Evolutionary conservation across 2,797 vertebrate genomes (phyloP).

Genomic region (Oryzias dopingdopingensis): DNA sequence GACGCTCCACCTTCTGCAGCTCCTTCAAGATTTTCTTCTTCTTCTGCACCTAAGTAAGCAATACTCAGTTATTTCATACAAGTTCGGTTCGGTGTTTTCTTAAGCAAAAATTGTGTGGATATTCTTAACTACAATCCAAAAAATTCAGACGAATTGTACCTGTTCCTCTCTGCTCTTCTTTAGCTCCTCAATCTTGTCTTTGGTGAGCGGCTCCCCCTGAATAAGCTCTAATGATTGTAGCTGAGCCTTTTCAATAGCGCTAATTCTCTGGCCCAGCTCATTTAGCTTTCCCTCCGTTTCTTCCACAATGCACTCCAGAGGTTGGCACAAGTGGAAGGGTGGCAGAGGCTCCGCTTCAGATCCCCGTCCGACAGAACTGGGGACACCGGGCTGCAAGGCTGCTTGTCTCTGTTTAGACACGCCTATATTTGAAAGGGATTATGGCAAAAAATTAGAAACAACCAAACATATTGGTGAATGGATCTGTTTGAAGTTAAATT

Average conservation of each 20-base stretch:
- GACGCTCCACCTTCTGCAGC: conserved; percentile 98
- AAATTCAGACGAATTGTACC: conserved; percentile 70
- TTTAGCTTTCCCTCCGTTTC: conserved; percentile 99
- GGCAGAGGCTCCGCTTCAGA: conserved; percentile 91
- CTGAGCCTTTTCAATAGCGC: conserved; percentile 96
- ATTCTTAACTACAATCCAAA: not conserved
- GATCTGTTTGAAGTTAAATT: not conserved
- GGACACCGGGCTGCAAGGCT: conserved; percentile 89
- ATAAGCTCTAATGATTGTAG: conserved; percentile 96
- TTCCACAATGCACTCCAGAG: conserved; percentile 99
- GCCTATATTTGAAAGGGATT: conserved; percentile 77
- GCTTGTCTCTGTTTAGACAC: conserved; percentile 94
- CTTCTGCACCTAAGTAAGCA: conserved; percentile 90
- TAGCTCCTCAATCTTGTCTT: conserved; percentile 98
- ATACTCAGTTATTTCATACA: conserved; percentile 59
- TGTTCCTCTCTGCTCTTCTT: conserved; percentile 98
- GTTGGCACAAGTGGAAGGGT: conserved; percentile 97
- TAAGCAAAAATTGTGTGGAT: too few relatives aligned
- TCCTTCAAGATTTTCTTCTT: conserved; percentile 99
- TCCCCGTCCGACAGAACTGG: conserved; percentile 77
- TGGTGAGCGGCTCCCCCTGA: conserved; percentile 98
- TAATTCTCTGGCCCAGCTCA: conserved; percentile 98
- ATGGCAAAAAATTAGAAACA: conserved; percentile 13
- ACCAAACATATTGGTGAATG: not conserved
- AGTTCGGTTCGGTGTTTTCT: too few relatives aligned